These are phyloP conservation scores for Choristoneura rosaceana DNA, from an alignment of 2,888 invertebrate genomes.

Conservation along the genomic window DNA sequence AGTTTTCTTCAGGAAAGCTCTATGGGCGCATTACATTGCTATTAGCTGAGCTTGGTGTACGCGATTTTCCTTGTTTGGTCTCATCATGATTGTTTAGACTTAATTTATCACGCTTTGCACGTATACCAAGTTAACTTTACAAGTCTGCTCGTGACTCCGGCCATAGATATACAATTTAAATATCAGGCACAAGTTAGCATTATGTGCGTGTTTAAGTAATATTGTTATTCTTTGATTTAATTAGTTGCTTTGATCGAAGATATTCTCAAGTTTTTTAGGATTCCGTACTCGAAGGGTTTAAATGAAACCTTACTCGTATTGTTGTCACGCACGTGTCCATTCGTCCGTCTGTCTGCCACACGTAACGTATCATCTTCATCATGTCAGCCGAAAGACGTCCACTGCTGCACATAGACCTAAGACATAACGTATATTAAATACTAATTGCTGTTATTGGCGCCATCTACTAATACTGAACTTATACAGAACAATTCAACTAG, in stretches of 20 bases:
- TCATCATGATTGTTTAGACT: slow-evolving; percentile 3
- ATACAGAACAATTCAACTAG: no score
- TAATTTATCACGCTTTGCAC: slow-evolving; percentile 5
- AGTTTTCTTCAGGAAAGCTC: slow-evolving; percentile 15
- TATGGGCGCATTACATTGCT: slow-evolving; percentile 24
- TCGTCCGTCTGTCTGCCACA: no score
- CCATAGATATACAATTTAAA: not conserved
- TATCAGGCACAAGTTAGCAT: not conserved
- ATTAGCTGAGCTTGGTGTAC: slow-evolving; percentile 10
- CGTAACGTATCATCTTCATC: no score
- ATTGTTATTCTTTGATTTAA: not conserved
- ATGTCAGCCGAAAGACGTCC: no score
- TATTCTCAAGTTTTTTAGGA: no score
- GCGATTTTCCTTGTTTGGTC: slow-evolving; percentile 7
- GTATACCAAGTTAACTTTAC: slow-evolving; percentile 5
- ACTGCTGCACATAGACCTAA: no score
- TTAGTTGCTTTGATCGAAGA: not conserved
- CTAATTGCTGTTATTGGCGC: no score
- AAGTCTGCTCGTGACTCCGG: not conserved
- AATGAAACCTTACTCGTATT: no score
- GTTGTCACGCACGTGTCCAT: no score
- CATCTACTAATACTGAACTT: no score
- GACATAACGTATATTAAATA: no score
- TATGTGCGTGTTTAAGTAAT: not conserved
- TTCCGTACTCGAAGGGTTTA: no score